phyloP scores from a whole-genome alignment of 2,888 invertebrate genomes.

The Tanytarsus gracilentus region DNA sequence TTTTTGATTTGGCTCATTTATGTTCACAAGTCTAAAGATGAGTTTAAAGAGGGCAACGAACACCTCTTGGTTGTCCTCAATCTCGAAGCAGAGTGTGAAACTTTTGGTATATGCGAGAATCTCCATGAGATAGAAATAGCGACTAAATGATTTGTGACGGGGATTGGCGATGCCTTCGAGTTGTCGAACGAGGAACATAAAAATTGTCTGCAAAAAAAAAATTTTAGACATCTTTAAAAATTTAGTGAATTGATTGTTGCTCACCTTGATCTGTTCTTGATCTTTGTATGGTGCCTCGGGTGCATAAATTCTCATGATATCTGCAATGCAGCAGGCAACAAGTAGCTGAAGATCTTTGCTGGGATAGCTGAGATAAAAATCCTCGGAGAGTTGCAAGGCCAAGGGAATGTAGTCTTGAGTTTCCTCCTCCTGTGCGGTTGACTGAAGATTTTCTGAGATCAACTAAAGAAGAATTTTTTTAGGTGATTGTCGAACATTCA shows the following conservation, averaged over 20 bases:
- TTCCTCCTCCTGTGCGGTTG: constrained; percentile 4
- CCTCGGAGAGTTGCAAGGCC: not conserved
- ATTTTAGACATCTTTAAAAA: not conserved
- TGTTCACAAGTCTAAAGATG: not conserved
- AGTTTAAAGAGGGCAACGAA: not conserved
- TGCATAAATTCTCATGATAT: not conserved
- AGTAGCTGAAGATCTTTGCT: constrained; percentile 5
- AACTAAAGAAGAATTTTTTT: not conserved
- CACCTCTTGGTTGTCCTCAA: constrained; percentile 9
- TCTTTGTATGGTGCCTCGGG: constrained; percentile 17
- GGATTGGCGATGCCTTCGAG: not conserved
- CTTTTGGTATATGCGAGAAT: constrained; percentile 2
- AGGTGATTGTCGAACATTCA: too few species aligned
- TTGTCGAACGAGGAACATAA: constrained; percentile 5
- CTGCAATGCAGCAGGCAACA: constrained; percentile 20
- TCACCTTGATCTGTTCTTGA: constrained; percentile 9
- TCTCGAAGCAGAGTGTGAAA: constrained; percentile 8
- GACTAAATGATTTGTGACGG: not conserved
- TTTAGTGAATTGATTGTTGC: not conserved
- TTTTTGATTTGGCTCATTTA: not conserved
- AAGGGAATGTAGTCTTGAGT: not conserved
- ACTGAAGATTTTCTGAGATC: not conserved
- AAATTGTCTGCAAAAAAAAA: constrained; percentile 2
- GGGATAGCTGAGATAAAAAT: not conserved
- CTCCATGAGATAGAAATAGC: constrained; percentile 12